These are phyloP conservation scores for Hydriomena furcata DNA, from an alignment of 2,888 invertebrate species.

Conservation along the genomic window DNA sequence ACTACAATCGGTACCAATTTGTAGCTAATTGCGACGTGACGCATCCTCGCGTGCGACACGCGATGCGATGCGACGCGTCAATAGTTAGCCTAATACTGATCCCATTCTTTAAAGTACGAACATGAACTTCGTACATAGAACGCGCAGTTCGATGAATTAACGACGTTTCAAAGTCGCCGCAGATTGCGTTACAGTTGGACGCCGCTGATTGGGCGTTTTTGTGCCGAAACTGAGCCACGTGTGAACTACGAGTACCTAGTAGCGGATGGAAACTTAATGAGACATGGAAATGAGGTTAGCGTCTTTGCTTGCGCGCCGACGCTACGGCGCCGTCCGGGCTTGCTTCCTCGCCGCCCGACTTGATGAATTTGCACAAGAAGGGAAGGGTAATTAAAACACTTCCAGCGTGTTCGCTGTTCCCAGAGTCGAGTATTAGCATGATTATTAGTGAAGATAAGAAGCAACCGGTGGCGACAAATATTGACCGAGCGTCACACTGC, in stretches of 20 bases:
- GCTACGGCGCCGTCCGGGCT: neutral
- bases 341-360: neutral
- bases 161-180: slow-evolving; percentile 11
- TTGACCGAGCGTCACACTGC: neutral
- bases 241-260: slow-evolving; percentile 22
- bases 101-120: neutral
- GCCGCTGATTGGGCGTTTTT: slow-evolving; percentile 27
- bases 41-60: slow-evolving; percentile 1
- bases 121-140: slow-evolving; percentile 1
- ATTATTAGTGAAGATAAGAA: neutral
- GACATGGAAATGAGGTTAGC: slow-evolving; percentile 30
- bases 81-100: neutral
- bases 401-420: neutral
- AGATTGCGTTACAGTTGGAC: neutral
- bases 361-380: slow-evolving; percentile 11
- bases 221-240: slow-evolving; percentile 15
- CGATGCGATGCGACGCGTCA: neutral
- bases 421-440: neutral
- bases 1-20: too few species aligned
- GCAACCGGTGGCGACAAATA: slow-evolving; percentile 3
- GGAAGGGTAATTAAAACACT: slow-evolving; percentile 6
- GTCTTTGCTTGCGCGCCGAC: neutral
- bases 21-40: too few species aligned
- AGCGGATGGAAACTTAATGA: slow-evolving; percentile 29
- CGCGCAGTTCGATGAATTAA: slow-evolving; percentile 6